Conservation (phyloP, 2,888 invertebrate genomes). For the Conus canariensis region DNA sequence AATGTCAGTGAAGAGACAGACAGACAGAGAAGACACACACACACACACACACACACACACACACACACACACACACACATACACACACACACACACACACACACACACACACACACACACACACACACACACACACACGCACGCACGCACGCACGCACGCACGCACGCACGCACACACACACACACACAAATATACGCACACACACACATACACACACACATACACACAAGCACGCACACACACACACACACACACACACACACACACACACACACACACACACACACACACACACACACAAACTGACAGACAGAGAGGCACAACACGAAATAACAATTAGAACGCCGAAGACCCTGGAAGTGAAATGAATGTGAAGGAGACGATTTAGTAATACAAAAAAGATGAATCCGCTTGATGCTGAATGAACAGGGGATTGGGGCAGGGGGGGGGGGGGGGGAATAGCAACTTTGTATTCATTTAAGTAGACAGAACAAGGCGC, state of each 20-base stretch:
- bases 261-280: neutral
- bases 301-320: neutral
- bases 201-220: neutral
- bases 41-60: neutral
- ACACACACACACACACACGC: slow-evolving; percentile 1
- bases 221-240: neutral
- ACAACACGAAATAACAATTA: too few species aligned
- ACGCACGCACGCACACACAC: neutral
- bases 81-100: slow-evolving; percentile 14
- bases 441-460: too few species aligned
- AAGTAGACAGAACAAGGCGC: too few species aligned
- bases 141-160: neutral
- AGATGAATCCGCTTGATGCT: too few species aligned
- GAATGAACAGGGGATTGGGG: too few species aligned
- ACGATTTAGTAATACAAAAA: too few species aligned
- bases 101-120: neutral
- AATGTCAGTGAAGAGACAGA: too few species aligned
- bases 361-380: too few species aligned
- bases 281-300: slow-evolving; percentile 10
- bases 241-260: slow-evolving; percentile 3
- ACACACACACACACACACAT: slow-evolving; percentile 3
- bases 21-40: neutral
- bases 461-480: too few species aligned
- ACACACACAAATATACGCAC: neutral
- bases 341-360: too few species aligned